Conservation (phyloP, 2,113 vertebrate genomes). For the Vidua macroura region DNA sequence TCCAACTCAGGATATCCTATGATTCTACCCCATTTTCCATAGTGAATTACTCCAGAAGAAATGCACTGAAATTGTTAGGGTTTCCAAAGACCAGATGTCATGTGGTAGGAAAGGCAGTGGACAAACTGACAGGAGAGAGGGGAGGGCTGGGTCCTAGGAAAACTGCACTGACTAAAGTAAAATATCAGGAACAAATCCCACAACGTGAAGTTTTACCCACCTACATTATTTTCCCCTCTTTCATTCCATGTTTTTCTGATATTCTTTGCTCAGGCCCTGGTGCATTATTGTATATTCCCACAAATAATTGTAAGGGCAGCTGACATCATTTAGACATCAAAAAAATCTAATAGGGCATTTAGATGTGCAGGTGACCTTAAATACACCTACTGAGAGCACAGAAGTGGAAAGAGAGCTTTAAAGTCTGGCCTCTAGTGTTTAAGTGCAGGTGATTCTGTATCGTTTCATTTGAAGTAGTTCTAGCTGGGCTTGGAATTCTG, state of each 20-base stretch:
- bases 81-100: not conserved
- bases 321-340: not conserved
- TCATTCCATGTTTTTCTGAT: not conserved
- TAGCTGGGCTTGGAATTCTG: conserved; percentile 56
- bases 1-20: not conserved
- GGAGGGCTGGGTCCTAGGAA: not conserved
- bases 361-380: conserved; percentile 17
- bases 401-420: not conserved
- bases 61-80: not conserved
- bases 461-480: conserved; percentile 28
- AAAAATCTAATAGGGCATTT: not conserved
- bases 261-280: not conserved
- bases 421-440: not conserved
- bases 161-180: not conserved
- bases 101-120: not conserved
- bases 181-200: not conserved
- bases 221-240: not conserved
- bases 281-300: not conserved
- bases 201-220: not conserved
- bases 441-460: conserved; percentile 41
- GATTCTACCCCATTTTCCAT: not conserved
- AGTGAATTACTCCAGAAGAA: not conserved
- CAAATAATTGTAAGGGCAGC: not conserved
- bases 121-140: not conserved
- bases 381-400: not conserved